Conservation (phyloP, 37 sponge, comb jelly and placozoan genomes). For the Mnemiopsis leidyi region DNA sequence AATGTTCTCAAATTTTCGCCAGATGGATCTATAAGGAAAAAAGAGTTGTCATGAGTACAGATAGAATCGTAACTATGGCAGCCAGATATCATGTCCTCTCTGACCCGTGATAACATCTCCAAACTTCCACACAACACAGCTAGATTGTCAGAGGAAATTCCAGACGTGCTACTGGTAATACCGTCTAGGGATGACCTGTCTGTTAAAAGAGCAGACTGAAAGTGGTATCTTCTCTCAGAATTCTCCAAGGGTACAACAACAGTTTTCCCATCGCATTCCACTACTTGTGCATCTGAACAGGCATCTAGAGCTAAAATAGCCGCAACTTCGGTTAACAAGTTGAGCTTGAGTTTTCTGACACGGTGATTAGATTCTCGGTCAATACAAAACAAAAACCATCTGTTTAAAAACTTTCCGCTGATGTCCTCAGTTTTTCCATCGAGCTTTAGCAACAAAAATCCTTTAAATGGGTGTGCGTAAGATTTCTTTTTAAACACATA, state of each 20-base stretch:
- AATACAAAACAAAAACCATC: background rate
- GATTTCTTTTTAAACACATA: background rate
- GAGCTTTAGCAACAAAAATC: background rate
- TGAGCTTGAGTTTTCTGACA: background rate
- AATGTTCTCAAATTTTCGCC: background rate
- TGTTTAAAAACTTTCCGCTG: background rate
- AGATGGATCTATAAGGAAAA: background rate
- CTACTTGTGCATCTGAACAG: background rate
- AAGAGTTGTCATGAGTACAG: background rate
- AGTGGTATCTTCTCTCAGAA: background rate
- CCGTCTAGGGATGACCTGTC: background rate
- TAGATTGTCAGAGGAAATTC: background rate
- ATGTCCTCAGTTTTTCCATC: background rate
- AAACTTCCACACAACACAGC: background rate
- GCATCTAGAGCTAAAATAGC: background rate
- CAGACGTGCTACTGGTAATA: background rate
- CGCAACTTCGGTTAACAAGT: background rate
- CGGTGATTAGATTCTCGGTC: background rate
- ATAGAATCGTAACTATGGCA: background rate
- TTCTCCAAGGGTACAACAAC: background rate
- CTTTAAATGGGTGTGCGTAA: background rate
- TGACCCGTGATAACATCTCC: background rate
- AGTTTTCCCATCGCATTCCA: background rate
- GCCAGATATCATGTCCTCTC: background rate
- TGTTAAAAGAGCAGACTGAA: background rate